phyloP scores from a whole-genome alignment of 2,113 vertebrate genomes.

The Hiodon alosoides region DNA sequence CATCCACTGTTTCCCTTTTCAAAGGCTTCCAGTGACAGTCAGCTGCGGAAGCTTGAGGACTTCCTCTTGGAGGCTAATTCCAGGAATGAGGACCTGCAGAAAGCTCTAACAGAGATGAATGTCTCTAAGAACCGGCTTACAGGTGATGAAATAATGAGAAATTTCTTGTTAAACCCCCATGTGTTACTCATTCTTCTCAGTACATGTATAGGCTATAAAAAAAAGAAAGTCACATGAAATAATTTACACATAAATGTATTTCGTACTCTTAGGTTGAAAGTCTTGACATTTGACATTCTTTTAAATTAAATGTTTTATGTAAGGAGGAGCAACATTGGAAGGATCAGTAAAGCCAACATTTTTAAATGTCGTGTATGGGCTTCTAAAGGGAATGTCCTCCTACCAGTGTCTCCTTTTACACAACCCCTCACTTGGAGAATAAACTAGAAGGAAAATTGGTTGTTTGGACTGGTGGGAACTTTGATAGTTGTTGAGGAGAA shows the following conservation, averaged over 20 bases:
- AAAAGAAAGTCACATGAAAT: neutral
- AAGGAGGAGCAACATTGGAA: neutral
- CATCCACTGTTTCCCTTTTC: neutral
- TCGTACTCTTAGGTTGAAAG: neutral
- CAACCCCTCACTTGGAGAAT: neutral
- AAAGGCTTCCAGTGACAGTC: slow-evolving; percentile 59
- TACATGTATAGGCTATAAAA: neutral
- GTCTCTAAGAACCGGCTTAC: slow-evolving; percentile 62
- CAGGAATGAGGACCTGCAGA: slow-evolving; percentile 68
- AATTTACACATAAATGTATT: neutral
- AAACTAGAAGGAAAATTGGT: neutral
- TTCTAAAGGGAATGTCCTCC: slow-evolving; percentile 3
- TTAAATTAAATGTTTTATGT: neutral
- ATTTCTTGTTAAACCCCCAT: slow-evolving; percentile 1
- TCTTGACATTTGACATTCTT: neutral
- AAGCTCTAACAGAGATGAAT: slow-evolving; percentile 56
- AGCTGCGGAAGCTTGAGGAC: slow-evolving; percentile 67
- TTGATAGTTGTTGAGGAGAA: neutral
- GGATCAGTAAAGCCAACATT: neutral
- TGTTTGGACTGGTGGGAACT: neutral
- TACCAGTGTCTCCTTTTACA: neutral
- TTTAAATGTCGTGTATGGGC: neutral
- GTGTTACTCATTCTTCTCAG: neutral
- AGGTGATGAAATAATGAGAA: slow-evolving; percentile 44
- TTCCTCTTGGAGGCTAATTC: slow-evolving; percentile 58